phyloP scores from a whole-genome alignment of 2,113 vertebrate genomes.

The Pipra filicauda region DNA sequence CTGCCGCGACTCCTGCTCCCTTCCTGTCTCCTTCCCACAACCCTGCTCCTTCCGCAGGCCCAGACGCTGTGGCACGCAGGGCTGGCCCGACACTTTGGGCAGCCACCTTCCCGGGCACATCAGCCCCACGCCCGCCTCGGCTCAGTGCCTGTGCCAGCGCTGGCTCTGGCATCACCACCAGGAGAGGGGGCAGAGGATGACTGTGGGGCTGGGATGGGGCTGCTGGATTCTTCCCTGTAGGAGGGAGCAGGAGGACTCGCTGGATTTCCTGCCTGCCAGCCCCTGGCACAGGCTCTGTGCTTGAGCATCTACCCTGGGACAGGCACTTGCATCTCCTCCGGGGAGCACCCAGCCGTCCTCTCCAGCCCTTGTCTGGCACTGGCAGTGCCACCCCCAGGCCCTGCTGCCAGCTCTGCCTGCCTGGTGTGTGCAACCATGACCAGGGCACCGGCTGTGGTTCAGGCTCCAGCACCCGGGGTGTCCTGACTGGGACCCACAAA shows the following conservation, averaged over 20 bases:
- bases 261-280: background rate
- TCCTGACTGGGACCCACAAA: background rate
- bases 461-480: background rate
- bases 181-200: background rate
- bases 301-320: accelerated
- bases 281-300: background rate
- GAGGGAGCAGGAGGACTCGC: background rate
- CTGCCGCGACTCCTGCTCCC: background rate
- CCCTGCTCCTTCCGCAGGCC: background rate
- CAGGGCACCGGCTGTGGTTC: background rate
- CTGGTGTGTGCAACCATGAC: background rate
- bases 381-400: background rate
- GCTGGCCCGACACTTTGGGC: background rate
- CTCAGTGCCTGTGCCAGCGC: background rate
- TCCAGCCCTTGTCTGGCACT: background rate
- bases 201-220: background rate
- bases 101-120: background rate
- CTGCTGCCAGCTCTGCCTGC: background rate
- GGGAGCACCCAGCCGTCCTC: background rate
- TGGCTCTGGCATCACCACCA: accelerated
- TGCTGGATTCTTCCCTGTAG: background rate
- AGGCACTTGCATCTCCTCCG: background rate
- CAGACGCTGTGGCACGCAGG: background rate
- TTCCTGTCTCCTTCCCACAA: conserved; percentile 57
- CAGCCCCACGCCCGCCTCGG: accelerated